Base-by-base conservation (phyloP, 2,888 invertebrate species). In the Myopa tessellatipennis region DNA sequence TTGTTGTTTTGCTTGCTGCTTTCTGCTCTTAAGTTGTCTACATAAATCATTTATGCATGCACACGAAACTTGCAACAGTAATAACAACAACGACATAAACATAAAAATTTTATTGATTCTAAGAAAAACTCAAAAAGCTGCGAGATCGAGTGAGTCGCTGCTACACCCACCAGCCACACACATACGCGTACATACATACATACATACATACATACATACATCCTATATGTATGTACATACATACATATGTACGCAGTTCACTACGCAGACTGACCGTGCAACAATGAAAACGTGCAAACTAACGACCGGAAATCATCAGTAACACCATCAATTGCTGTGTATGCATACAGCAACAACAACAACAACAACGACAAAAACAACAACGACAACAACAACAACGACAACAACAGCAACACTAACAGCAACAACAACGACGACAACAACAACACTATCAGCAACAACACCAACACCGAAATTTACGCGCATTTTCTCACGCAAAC, bases 281-380 rank as follows among this genome's bases (percentile, higher is more conserved):
- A 63, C 45, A 45, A 45, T 45, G 45, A 45, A 45, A 45, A 26
- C 18, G 63, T 16, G 60, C 8, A 40, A 73, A 63, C 50, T 61
- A 74, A 69, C 80, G 85, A 85, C 86, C 87, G 86, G 87, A 86
- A 87, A 85, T 86, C 83, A 81, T 80, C 82, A 82, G 83, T 82
- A 83, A 83, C 81, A 81, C 81, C 82, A 80, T 81, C 83, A 83
- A 82, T 81, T 82, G 82, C 82, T 82, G 5, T n/a, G 10, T 14
- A 50, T 50, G 50, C 14, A 67, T 10, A 40, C 3, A 67, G 40
- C 5, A 40, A 16, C 40, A 67, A 38, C 38, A 67, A 40, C 55
- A 55, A n/a, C 55, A n/a, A n/a, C 50, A 50, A 50, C 7, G 12
- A 50, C 36, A 65, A 36, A 10, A 65, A 65, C 16, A 2, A 34